Evolutionary conservation across 2,888 invertebrate species (phyloP), one percentile per base, ranked within the genome.

Genomic region (Drepana falcataria): DNA sequence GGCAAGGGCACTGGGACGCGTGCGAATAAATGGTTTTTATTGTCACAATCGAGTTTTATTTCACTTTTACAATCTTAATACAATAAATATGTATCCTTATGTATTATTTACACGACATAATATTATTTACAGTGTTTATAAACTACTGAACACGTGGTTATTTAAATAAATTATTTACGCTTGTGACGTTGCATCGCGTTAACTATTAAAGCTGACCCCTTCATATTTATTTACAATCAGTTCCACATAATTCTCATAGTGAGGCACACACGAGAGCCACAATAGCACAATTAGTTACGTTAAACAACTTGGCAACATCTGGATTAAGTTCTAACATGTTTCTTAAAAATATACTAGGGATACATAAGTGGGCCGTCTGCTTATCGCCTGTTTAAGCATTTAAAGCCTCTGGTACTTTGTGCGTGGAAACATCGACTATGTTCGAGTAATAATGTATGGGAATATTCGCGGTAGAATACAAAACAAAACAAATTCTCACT

Each of bases 1-100:
- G 9, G 21, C 40, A 40, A 51, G 40, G 21, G 37, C 37, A 60
- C 64, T 61, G 57, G 59, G 59, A 63, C 59, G 66, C 70, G 71
- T 70, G 75, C 60, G 77, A 85, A 84, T 85, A 87, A 86, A 88
- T 77, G 85, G 85, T 89, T 88, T 87, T 83, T 86, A 89, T 88
- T 87, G 87, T 85, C 85, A 83, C 69, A 81, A 63, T 74, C 62
- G 79, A 74, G 71, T 85, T 87, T 88, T 83, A 85, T 85, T 87
- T 75, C 6, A 6, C 9, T 60, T 64, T 66, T 68, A 69, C 66
- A 71, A 80, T 79, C 75, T 73, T 66, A 71, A 78, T 85, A 83
- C 69, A 86, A 86, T 85, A 86, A 85, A 86, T 87, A 86, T 66
- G 72, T 77, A 75, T 63, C 66, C 67, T 71, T 64, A 63, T 75